Evolutionary conservation across 2,888 invertebrate species (phyloP), one percentile per base, ranked within the genome.

Genomic region (Papilio demoleus): DNA sequence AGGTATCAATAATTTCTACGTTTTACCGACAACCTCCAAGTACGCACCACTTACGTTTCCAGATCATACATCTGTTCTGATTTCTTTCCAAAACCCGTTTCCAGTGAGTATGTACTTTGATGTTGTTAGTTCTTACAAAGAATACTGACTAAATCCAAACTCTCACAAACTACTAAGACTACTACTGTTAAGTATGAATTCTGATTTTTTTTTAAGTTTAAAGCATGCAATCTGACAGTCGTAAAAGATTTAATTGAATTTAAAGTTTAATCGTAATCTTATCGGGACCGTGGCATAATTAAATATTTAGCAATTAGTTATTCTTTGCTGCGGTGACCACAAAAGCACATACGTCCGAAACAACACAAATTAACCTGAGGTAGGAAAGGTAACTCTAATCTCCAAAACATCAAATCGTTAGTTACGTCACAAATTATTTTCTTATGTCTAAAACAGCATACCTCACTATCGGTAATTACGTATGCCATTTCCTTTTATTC

Each of bases 21-120:
- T 24, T 19, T 9, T 34, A 19, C 19, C 8, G 40, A 22, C 14
- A 60, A 22, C 24, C 24, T 38, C 31, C n/a, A 38, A 47, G 36
- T 27, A 58, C 27, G 59, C 38, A 17, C 47, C 24, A 60, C 36
- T 66, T 27, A 47, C 24, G 9, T 17, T 36, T 60, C 60, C 60
- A 60, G 47, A 59, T 19, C 42, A 42, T 17, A 62, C 42, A 11
- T 31, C 65, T 59, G 42, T 8, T 65, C 65, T 5, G 65, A 65
- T 66, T 66, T 66, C 60, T 66, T 47, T 22, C 47, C 34, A 66
- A 27, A 66, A 50, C 66, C 19, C 19, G 38, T 66, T 38, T 47
- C 11, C 9, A 19, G 47, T 19, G 40, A 19, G 9, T 56, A 38
- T 64, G 9, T 47, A 59, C 59, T 65, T 65, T 58, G 14, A n/a